A percentile compares a stretch with the other conserved stretches of the same genome.
Conservation (phyloP, 2,113 vertebrate genomes). For the Pithys albifrons region DNA sequence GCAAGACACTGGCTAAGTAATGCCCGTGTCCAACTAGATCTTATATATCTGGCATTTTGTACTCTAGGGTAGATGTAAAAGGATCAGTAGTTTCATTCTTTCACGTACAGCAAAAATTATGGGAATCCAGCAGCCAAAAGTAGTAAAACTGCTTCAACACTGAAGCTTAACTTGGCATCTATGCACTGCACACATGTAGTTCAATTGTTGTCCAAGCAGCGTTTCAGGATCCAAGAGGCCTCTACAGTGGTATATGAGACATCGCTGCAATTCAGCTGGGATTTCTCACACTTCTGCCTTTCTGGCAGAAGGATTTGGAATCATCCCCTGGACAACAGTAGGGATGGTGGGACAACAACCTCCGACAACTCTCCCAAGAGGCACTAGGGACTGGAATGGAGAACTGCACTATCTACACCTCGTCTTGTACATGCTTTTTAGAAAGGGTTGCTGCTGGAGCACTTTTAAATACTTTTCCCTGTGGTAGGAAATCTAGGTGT, state of each 20-base stretch:
- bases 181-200: constrained; percentile 8
- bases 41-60: constrained; percentile 28
- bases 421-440: not conserved
- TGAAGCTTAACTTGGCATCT: constrained; percentile 47
- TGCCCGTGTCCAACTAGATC: not conserved
- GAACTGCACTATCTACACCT: not conserved
- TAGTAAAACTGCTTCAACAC: constrained; percentile 53
- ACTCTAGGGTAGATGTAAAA: constrained; percentile 31
- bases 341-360: not conserved
- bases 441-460: not conserved
- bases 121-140: constrained; percentile 44
- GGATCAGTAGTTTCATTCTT: constrained; percentile 57
- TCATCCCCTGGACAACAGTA: not conserved
- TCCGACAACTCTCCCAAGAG: not conserved
- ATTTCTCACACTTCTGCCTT: constrained; percentile 51
- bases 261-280: not conserved
- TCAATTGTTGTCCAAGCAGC: constrained; percentile 30
- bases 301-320: constrained; percentile 33
- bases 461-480: not conserved
- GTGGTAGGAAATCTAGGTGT: not conserved
- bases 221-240: constrained; percentile 47
- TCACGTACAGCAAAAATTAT: constrained; percentile 48
- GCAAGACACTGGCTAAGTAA: not conserved
- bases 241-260: constrained; percentile 33
- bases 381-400: not conserved